Percentiles rank a stretch among this genome's conserved stretches.
These are phyloP conservation scores for Lamellibrachia luymesi DNA, from an alignment of 1,140 invertebrate species.

Conservation along the genomic window DNA sequence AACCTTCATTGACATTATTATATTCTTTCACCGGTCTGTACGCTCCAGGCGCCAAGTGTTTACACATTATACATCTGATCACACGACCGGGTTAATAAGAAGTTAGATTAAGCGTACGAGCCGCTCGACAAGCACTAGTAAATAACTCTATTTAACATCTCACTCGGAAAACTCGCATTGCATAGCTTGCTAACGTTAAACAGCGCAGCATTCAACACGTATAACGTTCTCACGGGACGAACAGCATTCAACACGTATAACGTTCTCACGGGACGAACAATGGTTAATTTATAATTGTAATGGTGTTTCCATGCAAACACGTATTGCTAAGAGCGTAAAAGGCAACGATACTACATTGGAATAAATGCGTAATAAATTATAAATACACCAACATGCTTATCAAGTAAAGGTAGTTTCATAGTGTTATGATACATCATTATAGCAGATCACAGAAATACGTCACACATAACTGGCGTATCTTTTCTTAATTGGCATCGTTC, in stretches of 20 bases:
- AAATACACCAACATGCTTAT: not conserved
- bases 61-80: not conserved
- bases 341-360: not conserved
- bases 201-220: not conserved
- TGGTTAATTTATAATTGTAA: not conserved
- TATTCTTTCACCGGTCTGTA: not conserved
- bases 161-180: not conserved
- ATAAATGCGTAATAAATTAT: slow-evolving; percentile 2
- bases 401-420: not conserved
- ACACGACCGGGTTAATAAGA: not conserved
- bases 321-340: not conserved
- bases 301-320: not conserved
- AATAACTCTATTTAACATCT: not conserved
- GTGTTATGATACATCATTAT: not conserved
- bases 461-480: not conserved
- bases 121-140: not conserved
- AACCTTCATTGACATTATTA: not conserved
- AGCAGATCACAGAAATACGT: slow-evolving; percentile 4
- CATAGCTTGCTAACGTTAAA: not conserved
- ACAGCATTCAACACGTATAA: not conserved
- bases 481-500: not conserved
- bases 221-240: not conserved
- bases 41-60: not conserved
- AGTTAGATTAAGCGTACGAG: not conserved
- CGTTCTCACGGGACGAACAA: not conserved